Base-by-base conservation (phyloP, 2,797 vertebrate species). In the Lindbergichthys nudifrons region DNA sequence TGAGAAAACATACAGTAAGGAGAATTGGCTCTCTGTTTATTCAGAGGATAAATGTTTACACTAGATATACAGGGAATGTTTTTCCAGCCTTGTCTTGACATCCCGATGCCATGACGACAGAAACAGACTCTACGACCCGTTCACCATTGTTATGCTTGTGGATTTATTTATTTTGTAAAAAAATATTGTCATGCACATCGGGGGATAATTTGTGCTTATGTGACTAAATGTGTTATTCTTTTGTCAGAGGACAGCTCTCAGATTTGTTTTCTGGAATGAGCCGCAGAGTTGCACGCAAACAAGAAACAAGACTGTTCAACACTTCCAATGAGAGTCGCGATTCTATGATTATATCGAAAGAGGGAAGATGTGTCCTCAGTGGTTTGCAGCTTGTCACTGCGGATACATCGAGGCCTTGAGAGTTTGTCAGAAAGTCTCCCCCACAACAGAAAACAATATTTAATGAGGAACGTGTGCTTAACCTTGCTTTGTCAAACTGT, bases 1-100 rank as follows among this genome's bases (percentile, higher is more conserved):
- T 12, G 60, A 68, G 74, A 75, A 65, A 78, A 69, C 68, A 79
- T 45, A 43, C 62, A 74, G 42, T 7, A 69, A 73, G 46, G 64
- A 53, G 51, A 75, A 75, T 2, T 48, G 77, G 71, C 61, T 79
- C 41, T 0, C 2, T 86, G 76, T 89, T 88, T 71, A 64, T 62
- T 80, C 65, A 61, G 61, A 65, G 64, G 70, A 86, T 71, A 70
- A 83, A 72, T 87, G 81, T 91, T 91, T 84, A 77, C 21, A 53
- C 51, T 57, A 19, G 52, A 87, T 66, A 48, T 60, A 48, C n/a
- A 53, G 19, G 21, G 53, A 67, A 51, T 64, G 43, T 66, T 70
- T 74, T 18, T 46, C 2, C 43, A 39, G 41, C 41, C n/a, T 64
- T 57, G 59, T 65, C 56, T 83, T 53, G 73, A 70, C 60, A 47